phyloP scores from a whole-genome alignment of 1,140 invertebrate species.

The Pseudomyrmex cubaensis region DNA sequence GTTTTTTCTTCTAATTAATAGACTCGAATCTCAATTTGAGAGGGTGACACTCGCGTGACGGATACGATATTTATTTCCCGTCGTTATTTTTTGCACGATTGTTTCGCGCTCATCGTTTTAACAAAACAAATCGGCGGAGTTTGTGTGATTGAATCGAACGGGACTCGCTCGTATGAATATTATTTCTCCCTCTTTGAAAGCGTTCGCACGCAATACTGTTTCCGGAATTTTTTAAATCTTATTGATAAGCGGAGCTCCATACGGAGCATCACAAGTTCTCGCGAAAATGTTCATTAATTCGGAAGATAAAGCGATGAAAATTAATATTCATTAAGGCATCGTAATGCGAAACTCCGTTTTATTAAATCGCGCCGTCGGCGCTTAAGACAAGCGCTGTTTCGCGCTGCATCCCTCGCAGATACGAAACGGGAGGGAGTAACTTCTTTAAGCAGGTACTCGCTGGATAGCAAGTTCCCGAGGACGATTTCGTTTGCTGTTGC shows the following conservation, averaged over 20 bases:
- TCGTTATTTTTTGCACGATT: constrained; percentile 1
- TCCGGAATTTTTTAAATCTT: not conserved
- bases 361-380: constrained; percentile 37
- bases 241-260: not conserved
- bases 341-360: constrained; percentile 43
- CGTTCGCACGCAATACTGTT: too few species aligned
- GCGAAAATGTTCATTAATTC: constrained; percentile 37
- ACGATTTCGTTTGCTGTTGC: constrained; percentile 18
- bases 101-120: not conserved
- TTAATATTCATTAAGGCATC: constrained; percentile 44
- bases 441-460: constrained; percentile 37
- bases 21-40: not conserved
- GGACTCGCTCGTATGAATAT: too few species aligned
- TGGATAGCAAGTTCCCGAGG: constrained; percentile 19
- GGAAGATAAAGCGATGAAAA: constrained; percentile 24
- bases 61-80: not conserved
- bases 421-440: constrained; percentile 12
- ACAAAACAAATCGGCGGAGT: not conserved
- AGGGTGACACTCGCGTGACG: not conserved
- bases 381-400: constrained; percentile 34
- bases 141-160: not conserved
- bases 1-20: too few species aligned
- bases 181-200: too few species aligned
- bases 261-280: constrained; percentile 11
- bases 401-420: constrained; percentile 16